Evolutionary conservation across 2,113 vertebrate species (phyloP), one percentile per base, ranked within the genome.

Genomic region (Sialia sialis): DNA sequence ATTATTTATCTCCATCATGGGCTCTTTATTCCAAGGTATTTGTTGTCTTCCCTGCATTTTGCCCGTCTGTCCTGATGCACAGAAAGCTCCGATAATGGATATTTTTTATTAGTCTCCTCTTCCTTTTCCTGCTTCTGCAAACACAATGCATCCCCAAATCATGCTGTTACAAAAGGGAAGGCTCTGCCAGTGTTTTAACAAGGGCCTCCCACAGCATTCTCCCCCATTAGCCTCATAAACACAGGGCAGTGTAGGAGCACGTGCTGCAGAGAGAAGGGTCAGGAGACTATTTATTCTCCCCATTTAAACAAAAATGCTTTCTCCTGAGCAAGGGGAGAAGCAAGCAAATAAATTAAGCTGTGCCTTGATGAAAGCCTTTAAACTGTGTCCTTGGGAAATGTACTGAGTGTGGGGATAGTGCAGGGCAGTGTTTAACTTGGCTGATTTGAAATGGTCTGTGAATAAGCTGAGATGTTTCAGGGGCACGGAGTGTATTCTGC

Each of bases 231-330:
- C 93, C 85, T 91, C 72, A 95, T 94, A 95, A 96, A 95, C 72
- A 77, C 84, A 80, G 93, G 89, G 81, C 94, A 91, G 74, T 7
- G 44, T 69, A 36, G 76, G 68, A 97, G 83, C 78, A 60, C 49
- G 72, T 91, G 91, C 91, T 72, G 89, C 91, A 39, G 72, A 64
- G 60, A 94, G 55, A 89, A 94, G 90, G 89, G 94, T 88, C 90
- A 90, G 92, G 86, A 96, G 96, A 94, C 93, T 94, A 87, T 93
- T 96, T 97, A 94, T 96, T 87, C 84, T 95, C 80, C 52, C 72
- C 70, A 88, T 95, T 93, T 95, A 94, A 95, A 97, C 96, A 96
- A 94, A 95, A 96, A 94, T 80, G 93, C 94, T 95, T 96, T 96
- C 93, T 95, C 63, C 25, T 58, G 91, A 91, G 87, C 82, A 74